Percentiles rank a stretch among this genome's conserved stretches.
Conservation (phyloP, 1,140 invertebrate genomes). For the Brachionus paranguensis region DNA sequence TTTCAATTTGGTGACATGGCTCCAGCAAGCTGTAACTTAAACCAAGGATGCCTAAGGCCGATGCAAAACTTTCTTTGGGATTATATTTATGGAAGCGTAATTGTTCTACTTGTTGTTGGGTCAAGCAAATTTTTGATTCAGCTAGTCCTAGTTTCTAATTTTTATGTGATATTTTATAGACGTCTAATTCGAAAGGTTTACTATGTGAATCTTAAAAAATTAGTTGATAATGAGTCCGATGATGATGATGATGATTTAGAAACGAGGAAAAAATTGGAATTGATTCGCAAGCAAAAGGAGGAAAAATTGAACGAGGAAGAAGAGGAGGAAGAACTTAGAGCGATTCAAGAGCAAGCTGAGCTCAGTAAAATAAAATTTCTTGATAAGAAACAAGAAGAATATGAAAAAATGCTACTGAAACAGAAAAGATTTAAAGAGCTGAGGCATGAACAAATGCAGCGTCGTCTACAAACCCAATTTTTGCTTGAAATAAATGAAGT, state of each 20-base stretch:
- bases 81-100: background rate
- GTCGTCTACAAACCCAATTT: background rate
- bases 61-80: conserved; percentile 31
- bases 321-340: background rate
- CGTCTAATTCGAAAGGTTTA: background rate
- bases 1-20: conserved; percentile 32
- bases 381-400: conserved; percentile 12
- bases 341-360: background rate
- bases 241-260: background rate
- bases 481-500: background rate
- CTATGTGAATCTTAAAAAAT: background rate
- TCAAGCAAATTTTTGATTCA: conserved; percentile 16
- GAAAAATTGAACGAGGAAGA: conserved; percentile 6
- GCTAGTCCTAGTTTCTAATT: background rate
- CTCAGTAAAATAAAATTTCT: background rate
- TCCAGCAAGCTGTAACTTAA: conserved; percentile 6
- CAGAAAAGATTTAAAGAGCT: conserved; percentile 17
- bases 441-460: conserved; percentile 14
- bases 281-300: background rate
- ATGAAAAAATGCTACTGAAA: background rate
- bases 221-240: conserved; percentile 2
- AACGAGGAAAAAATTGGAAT: background rate
- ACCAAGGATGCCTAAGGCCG: conserved; percentile 17
- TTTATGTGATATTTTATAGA: background rate
- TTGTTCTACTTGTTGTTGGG: background rate